phyloP scores from a whole-genome alignment of 2,888 invertebrate genomes.

The Gymnoscelis rufifasciata region DNA sequence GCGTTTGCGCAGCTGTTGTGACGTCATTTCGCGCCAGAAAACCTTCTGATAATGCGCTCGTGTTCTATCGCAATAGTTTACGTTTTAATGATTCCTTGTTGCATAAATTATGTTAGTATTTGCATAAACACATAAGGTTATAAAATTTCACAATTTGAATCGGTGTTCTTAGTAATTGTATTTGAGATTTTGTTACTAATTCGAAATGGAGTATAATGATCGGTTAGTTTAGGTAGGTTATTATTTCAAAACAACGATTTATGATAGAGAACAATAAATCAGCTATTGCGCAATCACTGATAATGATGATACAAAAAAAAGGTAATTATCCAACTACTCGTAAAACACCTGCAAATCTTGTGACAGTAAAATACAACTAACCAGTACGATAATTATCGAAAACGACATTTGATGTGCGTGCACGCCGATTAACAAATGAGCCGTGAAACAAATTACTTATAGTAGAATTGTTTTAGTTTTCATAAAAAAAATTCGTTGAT shows the following conservation, averaged over 20 bases:
- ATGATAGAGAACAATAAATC: too few species aligned
- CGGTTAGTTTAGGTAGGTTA: too few species aligned
- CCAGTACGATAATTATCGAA: not conserved
- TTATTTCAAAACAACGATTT: too few species aligned
- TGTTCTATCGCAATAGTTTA: conserved; percentile 12
- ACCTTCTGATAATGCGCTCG: conserved; percentile 27
- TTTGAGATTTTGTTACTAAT: too few species aligned
- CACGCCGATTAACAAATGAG: conserved; percentile 8
- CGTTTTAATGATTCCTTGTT: not conserved
- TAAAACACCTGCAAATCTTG: too few species aligned
- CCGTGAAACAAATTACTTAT: conserved; percentile 7
- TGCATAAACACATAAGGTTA: too few species aligned
- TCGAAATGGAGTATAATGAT: too few species aligned
- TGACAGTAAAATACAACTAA: not conserved
- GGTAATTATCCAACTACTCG: not conserved
- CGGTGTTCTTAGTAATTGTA: too few species aligned
- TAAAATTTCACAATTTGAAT: too few species aligned
- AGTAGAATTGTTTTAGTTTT: conserved; percentile 6
- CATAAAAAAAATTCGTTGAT: conserved; percentile 2
- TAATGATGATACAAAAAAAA: not conserved
- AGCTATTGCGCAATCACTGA: too few species aligned
- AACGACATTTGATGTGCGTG: conserved; percentile 10
- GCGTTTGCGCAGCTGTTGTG: conserved; percentile 46
- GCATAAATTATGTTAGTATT: too few species aligned
- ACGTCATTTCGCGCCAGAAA: conserved; percentile 39